These are phyloP conservation scores for Monodelphis domestica DNA, from an alignment of 2,797 vertebrate genomes.

Conservation along the genomic window DNA sequence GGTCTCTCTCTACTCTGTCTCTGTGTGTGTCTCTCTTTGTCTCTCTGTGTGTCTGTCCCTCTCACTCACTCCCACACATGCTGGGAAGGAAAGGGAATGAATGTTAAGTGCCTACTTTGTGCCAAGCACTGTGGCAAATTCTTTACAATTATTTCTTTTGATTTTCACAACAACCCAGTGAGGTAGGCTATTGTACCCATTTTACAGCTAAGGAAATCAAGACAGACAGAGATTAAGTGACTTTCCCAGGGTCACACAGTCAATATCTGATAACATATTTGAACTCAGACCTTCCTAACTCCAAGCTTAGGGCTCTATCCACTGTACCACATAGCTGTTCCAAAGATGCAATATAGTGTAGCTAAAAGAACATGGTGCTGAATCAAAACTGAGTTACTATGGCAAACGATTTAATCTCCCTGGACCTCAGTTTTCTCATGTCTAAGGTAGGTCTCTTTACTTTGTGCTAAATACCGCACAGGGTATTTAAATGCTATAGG, in stretches of 20 bases:
- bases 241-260: neutral
- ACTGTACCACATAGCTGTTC: neutral
- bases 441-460: neutral
- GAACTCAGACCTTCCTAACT: neutral
- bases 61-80: neutral
- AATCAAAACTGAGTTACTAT: neutral
- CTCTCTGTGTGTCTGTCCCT: neutral
- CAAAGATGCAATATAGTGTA: neutral
- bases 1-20: too few species aligned
- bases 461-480: neutral
- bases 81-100: neutral
- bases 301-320: too few species aligned
- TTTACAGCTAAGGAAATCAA: neutral
- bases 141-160: neutral
- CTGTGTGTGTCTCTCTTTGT: too few species aligned
- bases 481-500: neutral
- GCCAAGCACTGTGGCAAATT: neutral
- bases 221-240: neutral
- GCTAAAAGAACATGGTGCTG: neutral
- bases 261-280: neutral
- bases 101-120: neutral
- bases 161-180: neutral
- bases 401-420: neutral
- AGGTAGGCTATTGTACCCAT: neutral
- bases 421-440: neutral